phyloP scores from a whole-genome alignment of 1,140 invertebrate genomes.

The Sogatella furcifera region DNA sequence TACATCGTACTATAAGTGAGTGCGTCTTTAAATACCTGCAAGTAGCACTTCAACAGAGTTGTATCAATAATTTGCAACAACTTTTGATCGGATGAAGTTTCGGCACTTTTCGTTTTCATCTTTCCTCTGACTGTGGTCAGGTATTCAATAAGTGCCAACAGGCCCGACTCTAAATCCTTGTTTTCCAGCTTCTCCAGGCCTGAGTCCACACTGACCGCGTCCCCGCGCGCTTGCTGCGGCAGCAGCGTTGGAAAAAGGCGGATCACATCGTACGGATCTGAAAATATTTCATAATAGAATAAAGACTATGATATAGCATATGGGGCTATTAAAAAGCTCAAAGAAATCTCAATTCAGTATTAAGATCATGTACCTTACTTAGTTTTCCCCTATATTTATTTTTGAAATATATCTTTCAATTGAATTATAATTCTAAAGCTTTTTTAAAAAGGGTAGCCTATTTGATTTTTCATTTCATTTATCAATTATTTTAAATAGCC shows the following conservation, averaged over 20 bases:
- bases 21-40: conserved; percentile 71
- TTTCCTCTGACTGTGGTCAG: conserved; percentile 54
- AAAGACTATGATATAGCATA: too few species aligned
- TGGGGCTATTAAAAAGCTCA: too few species aligned
- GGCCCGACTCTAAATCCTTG: conserved; percentile 74
- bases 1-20: neutral
- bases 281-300: neutral
- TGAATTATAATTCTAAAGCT: too few species aligned
- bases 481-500: too few species aligned
- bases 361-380: too few species aligned
- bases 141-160: conserved; percentile 83
- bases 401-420: too few species aligned
- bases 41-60: conserved; percentile 90
- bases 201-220: conserved; percentile 29
- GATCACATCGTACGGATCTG: conserved; percentile 89
- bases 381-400: too few species aligned
- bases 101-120: neutral
- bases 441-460: too few species aligned
- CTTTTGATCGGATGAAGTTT: conserved; percentile 37
- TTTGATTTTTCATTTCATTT: too few species aligned
- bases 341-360: too few species aligned
- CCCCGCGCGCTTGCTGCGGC: conserved; percentile 47
- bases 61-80: conserved; percentile 92
- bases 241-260: conserved; percentile 84
- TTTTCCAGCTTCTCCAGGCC: conserved; percentile 52